Evolutionary conservation across 2,888 invertebrate species (phyloP), one percentile per base, ranked within the genome.

Genomic region (Elysia crispata): DNA sequence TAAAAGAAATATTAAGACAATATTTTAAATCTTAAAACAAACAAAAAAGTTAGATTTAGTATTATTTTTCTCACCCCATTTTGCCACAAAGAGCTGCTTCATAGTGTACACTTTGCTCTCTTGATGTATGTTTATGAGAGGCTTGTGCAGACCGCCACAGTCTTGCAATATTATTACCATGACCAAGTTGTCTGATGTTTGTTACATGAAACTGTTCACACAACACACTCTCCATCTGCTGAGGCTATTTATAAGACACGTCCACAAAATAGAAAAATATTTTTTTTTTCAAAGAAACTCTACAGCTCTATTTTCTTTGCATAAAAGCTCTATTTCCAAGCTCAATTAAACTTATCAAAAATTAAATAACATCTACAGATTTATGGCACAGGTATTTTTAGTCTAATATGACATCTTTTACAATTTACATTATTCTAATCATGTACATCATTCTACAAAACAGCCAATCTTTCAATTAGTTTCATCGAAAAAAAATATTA

Each of bases 121-220:
- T 82, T 25, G 82, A 77, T 30, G 84, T 79, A n/a, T 86, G 87
- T 64, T 86, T 85, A 28, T 85, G 84, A 6, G 86, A 85, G 79
- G 84, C 86, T 11, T 86, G 86, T 23, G 87, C 85, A 20, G 85
- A 81, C 25, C 80, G 80, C 49, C 85, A 74, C 69, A 89, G 83
- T 5, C 86, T 83, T 6, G 81, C 75, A 1, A 88, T 83, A 41
- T 41, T 41, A 31, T 89, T 88, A 5, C 91, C 91, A 80, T 87
- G 86, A 0, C 91, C 90, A 31, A 91, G 85, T 23, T 84, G 80
- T 69, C 86, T 87, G n/a, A 88, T 85, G 15, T 91, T 89, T 20
- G 84, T 85, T 70, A 89, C 88, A 57, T 83, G 78, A 79, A 87
- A 91, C 85, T 91, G 91, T 31, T 85, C 84, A 82, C 90, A 90